phyloP scores from a whole-genome alignment of 2,888 invertebrate species.

The Dilophus febrilis region DNA sequence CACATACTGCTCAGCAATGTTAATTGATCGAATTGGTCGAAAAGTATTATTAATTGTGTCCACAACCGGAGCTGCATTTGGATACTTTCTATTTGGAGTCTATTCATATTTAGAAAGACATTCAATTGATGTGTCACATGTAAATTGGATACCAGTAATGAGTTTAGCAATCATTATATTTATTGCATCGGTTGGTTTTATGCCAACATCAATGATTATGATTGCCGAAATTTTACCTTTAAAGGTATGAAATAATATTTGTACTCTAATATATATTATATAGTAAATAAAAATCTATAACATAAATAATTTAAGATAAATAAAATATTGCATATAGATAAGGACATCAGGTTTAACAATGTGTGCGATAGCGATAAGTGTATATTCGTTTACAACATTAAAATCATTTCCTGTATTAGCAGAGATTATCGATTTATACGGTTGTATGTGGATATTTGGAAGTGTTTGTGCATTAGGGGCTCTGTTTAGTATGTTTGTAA shows the following conservation, averaged over 20 bases:
- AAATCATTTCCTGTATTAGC: conserved; percentile 9
- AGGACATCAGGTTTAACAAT: conserved; percentile 8
- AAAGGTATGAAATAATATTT: conserved; percentile 7
- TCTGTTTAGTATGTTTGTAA: conserved; percentile 4
- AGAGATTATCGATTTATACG: conserved; percentile 6
- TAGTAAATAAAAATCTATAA: too few species aligned
- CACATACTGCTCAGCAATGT: conserved; percentile 9
- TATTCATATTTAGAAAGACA: conserved; percentile 5
- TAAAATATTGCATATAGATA: conserved; percentile 6
- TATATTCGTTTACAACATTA: conserved; percentile 9
- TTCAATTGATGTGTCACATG: conserved; percentile 4
- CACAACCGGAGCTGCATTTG: conserved; percentile 6
- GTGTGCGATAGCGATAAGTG: conserved; percentile 8
- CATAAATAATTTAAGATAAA: too few species aligned
- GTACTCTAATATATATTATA: not conserved
- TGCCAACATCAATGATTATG: conserved; percentile 11
- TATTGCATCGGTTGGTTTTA: conserved; percentile 8
- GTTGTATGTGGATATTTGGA: conserved; percentile 8
- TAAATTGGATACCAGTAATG: conserved; percentile 12
- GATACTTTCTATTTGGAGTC: conserved; percentile 5
- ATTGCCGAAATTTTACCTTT: conserved; percentile 11
- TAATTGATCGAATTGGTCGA: conserved; percentile 10
- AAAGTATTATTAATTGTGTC: conserved; percentile 8
- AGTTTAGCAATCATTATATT: conserved; percentile 11
- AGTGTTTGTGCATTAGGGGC: conserved; percentile 5